Evolutionary conservation across 2,113 vertebrate genomes (phyloP), one percentile per base, ranked within the genome.

Genomic region (Trinectes maculatus): DNA sequence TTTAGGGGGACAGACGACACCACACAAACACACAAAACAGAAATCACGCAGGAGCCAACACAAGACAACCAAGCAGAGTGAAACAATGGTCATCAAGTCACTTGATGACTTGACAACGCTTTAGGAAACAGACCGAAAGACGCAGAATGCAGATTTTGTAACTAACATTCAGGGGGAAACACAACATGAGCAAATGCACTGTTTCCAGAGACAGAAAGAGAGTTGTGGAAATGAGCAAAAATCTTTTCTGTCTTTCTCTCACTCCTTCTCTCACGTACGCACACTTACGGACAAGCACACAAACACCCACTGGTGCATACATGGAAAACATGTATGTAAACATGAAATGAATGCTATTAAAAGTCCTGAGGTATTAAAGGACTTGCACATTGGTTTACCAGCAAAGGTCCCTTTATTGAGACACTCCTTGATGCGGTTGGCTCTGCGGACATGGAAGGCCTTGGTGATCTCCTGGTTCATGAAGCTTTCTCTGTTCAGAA

Each of bases 391-490:
- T 25, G 52, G 62, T 77, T 53, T 93, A 97, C 95, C 95, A 71
- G 95, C 92, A 0, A 96, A 95, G 28, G 94, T 94, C 0, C 95
- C 95, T 77, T 94, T 95, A 72, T 72, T 92, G 74, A 97, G 93
- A 77, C 93, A 94, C 91, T 97, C 95, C 88, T 95, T 95, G 92
- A 97, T 94, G 70, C 95, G 94, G 88, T 97, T 97, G 87, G 95
- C 94, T 1, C 95, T 93, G 33, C 95, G 94, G 29, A 97, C 94
- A 0, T 96, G 95, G 89, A 96, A 97, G 63, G 95, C 95, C 88
- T 96, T 96, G 79, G 95, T 96, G 89, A 97, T 97, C 89, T 97
- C 95, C 84, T 94, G 94, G 87, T 97, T 97, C 95, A 97, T 97
- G 91, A 97, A 97, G 85, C 95, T 95, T 85, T 97, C 95, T 74